Conservation (phyloP, 2,113 vertebrate species). For the Oncorhynchus keta region DNA sequence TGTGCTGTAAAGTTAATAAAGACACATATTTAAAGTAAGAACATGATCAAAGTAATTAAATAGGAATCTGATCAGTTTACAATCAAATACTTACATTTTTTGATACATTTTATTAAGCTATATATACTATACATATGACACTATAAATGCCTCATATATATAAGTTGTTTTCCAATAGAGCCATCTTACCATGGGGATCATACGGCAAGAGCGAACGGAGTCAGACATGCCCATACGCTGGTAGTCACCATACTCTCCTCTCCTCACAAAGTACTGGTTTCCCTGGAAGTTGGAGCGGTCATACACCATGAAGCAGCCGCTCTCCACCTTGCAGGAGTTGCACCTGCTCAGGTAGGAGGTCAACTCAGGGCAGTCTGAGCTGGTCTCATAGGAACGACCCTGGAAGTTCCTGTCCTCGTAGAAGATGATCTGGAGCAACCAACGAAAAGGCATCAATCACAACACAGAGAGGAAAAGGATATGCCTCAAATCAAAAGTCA, state of each 20-base stretch:
- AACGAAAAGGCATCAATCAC: neutral
- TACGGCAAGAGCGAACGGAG: neutral
- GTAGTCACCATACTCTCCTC: slow-evolving; percentile 68
- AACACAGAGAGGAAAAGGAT: neutral
- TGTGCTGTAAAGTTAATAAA: neutral
- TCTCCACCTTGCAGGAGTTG: slow-evolving; percentile 49
- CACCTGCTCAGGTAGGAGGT: slow-evolving; percentile 45
- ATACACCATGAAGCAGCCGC: slow-evolving; percentile 49
- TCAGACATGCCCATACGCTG: slow-evolving; percentile 27
- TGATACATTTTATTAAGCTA: neutral
- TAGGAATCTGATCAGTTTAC: neutral
- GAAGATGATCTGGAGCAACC: slow-evolving; percentile 59
- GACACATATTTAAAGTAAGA: neutral
- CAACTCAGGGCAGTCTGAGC: slow-evolving; percentile 63
- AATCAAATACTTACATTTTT: neutral
- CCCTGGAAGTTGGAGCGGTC: slow-evolving; percentile 72
- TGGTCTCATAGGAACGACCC: slow-evolving; percentile 66
- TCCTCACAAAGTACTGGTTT: slow-evolving; percentile 63
- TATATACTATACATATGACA: neutral
- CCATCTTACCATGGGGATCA: neutral
- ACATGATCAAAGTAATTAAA: neutral
- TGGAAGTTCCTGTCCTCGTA: slow-evolving; percentile 71
- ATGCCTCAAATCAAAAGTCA: neutral
- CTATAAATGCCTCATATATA: neutral
- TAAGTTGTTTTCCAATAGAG: neutral